Base-by-base conservation (phyloP, 2,888 invertebrate genomes). In the Lasioglossum leucozonium region DNA sequence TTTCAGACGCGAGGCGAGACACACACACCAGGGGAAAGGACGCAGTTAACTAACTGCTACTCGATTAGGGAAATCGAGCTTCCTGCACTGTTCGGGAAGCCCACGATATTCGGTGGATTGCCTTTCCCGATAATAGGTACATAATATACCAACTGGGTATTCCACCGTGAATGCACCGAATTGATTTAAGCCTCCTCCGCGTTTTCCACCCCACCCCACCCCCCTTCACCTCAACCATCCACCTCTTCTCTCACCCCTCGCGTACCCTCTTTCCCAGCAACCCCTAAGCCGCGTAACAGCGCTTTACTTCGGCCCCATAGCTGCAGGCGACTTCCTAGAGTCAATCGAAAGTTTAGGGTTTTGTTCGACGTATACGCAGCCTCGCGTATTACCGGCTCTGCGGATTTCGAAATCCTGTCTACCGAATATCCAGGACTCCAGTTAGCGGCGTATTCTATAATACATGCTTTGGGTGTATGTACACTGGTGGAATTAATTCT, bases 71-170 rank as follows among this genome's bases (percentile, higher is more conserved):
- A 90, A 89, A 90, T 90, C 89, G 89, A 81, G 86, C 77, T 85
- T 88, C 81, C 86, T 79, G 86, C 82, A 72, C 84, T 47, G 85
- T 81, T 83, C 83, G 77, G 87, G 84, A 77, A 84, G 82, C 86
- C 85, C 84, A 62, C 88, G 88, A 89, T 90, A 90, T 90, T 90
- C 90, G 88, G 79, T 77, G 90, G 90, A 85, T 90, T 88, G 88
- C 81, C 85, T 90, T 90, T 88, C 82, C 87, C 88, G 91, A 90
- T 90, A 90, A 90, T 88, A 89, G 89, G 91, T 88, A 88, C 89
- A 91, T 90, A 90, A 90, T 90, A 91, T 91, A 90, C 89, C 90
- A 87, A 88, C 85, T 86, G 86, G 91, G 88, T 91, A 90, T 90
- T 88, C 89, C 86, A 86, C 77, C 89, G 85, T 88, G 90, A 90